Evolutionary conservation across 1,140 invertebrate species (phyloP).

Genomic region (Sinonovacula constricta): DNA sequence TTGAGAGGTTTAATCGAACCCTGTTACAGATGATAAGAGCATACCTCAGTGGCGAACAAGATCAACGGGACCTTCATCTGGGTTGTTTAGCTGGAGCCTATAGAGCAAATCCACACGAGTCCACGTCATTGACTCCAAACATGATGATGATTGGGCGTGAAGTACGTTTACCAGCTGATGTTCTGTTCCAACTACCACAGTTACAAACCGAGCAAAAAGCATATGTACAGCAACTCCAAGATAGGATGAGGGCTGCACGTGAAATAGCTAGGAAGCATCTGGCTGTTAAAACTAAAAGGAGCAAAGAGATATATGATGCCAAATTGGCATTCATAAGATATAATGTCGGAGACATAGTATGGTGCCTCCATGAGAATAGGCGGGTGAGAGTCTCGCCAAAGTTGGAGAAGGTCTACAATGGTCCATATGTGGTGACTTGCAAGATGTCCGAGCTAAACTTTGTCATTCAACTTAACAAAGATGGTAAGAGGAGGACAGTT

Average conservation of each 20-base stretch:
- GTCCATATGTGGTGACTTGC: too few relatives aligned
- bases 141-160: constrained; percentile 17
- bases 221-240: neutral
- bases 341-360: neutral
- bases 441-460: neutral
- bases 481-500: neutral
- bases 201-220: neutral
- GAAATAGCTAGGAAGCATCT: too few relatives aligned
- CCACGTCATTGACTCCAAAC: constrained; percentile 7
- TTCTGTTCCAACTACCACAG: neutral
- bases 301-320: too few relatives aligned
- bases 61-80: constrained; percentile 13
- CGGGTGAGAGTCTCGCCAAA: neutral
- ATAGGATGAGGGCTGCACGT: too few relatives aligned
- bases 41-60: constrained; percentile 9
- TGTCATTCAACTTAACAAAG: neutral
- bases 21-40: constrained; percentile 29
- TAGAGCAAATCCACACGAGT: constrained; percentile 16
- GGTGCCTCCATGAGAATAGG: constrained; percentile 15
- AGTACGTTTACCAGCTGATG: constrained; percentile 2
- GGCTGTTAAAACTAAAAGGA: too few relatives aligned
- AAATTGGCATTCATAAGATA: constrained; percentile 11
- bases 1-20: constrained; percentile 13
- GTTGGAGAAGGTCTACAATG: constrained; percentile 5
- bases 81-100: constrained; percentile 35